Percentiles rank a stretch among this genome's conserved stretches.
phyloP scores from a whole-genome alignment of 1,140 invertebrate genomes.

The Cheumatopsyche charites region DNA sequence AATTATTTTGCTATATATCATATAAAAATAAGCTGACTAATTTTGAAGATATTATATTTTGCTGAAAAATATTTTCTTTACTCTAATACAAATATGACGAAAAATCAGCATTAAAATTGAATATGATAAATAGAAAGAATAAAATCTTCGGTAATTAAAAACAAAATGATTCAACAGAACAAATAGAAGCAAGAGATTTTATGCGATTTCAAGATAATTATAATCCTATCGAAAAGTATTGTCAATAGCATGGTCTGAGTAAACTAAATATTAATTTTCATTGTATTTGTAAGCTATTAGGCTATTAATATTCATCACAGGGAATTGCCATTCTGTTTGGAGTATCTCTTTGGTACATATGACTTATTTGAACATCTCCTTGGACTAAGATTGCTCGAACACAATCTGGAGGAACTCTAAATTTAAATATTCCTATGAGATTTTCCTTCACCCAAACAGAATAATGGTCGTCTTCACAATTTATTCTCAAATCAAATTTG shows the following conservation, averaged over 20 bases:
- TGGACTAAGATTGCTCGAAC: conserved; percentile 53
- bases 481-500: conserved; percentile 51
- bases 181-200: too few species aligned
- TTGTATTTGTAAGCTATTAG: background rate
- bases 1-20: too few species aligned
- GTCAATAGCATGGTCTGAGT: background rate
- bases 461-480: conserved; percentile 50
- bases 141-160: too few species aligned
- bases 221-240: background rate
- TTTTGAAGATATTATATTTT: too few species aligned
- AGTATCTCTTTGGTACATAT: conserved; percentile 43
- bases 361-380: conserved; percentile 51
- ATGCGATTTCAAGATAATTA: too few species aligned
- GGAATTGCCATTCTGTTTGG: conserved; percentile 14
- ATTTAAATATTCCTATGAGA: conserved; percentile 52
- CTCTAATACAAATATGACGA: too few species aligned
- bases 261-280: background rate
- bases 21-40: too few species aligned
- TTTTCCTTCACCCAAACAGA: conserved; percentile 53
- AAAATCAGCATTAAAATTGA: too few species aligned
- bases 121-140: too few species aligned
- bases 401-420: conserved; percentile 44
- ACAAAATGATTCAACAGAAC: too few species aligned
- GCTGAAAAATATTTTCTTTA: too few species aligned
- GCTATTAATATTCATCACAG: background rate